Conservation (phyloP, 2,113 vertebrate genomes). For the Nothoprocta pentlandii region DNA sequence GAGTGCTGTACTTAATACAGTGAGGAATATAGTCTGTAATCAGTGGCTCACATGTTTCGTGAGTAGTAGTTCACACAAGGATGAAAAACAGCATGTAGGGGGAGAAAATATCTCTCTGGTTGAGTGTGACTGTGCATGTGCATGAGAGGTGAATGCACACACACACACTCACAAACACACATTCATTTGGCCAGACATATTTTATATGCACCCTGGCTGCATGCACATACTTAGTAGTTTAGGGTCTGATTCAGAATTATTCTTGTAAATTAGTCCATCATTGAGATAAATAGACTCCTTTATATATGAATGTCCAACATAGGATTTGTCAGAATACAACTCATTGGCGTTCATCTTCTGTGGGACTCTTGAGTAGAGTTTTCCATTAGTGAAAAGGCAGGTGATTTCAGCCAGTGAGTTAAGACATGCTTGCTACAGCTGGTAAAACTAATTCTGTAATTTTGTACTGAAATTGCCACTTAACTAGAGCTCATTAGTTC, state of each 20-base stretch:
- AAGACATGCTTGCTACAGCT: background rate
- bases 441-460: background rate
- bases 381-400: background rate
- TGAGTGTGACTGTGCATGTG: background rate
- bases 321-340: background rate
- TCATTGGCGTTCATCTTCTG: background rate
- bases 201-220: background rate
- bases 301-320: background rate
- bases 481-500: background rate
- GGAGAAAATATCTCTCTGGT: background rate
- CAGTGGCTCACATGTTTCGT: background rate
- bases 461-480: background rate
- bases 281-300: background rate
- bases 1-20: background rate
- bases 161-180: background rate
- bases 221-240: fast-evolving
- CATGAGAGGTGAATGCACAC: too few species aligned
- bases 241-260: background rate
- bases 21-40: background rate
- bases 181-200: background rate
- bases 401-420: background rate
- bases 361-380: background rate
- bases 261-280: background rate
- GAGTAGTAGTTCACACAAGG: background rate
- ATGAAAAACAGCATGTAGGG: background rate